phyloP scores from a whole-genome alignment of 37 sponge, comb jelly and placozoan species.

The Cladorhizidae sp. region DNA sequence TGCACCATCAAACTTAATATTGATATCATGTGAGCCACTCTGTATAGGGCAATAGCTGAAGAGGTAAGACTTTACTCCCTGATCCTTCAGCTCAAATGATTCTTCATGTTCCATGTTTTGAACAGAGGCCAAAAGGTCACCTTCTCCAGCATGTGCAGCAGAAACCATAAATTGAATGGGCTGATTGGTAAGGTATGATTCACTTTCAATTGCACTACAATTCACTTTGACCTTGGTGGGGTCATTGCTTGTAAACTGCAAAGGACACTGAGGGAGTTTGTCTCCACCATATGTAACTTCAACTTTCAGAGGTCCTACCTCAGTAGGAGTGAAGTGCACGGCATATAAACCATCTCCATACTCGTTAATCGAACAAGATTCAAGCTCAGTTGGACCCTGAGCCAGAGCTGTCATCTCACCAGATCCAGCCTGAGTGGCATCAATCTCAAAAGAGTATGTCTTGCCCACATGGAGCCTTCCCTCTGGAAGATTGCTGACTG shows the following conservation, averaged over 20 bases:
- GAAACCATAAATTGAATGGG: constrained; percentile 55
- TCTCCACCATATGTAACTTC: constrained; percentile 21
- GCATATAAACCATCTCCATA: constrained; percentile 13
- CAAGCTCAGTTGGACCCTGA: constrained; percentile 32
- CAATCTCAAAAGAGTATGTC: constrained; percentile 44
- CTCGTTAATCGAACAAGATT: constrained; percentile 38
- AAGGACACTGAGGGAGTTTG: constrained; percentile 50
- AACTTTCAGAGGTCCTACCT: constrained; percentile 43
- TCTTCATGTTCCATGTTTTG: constrained; percentile 13
- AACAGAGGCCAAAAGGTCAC: constrained; percentile 55
- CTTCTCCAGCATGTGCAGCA: constrained; percentile 68
- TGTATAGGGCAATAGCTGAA: constrained; percentile 46
- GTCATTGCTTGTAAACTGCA: constrained; percentile 56
- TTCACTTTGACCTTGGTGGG: constrained; percentile 60
- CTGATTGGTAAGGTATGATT: constrained; percentile 41
- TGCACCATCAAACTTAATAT: constrained; percentile 61
- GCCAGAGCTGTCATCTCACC: constrained; percentile 54
- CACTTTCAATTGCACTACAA: constrained; percentile 32
- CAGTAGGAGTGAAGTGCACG: constrained; percentile 64
- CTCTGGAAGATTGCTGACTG: constrained; percentile 40
- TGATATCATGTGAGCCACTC: constrained; percentile 54
- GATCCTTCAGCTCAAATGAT: constrained; percentile 24
- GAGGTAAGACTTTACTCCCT: constrained; percentile 38
- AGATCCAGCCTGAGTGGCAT: constrained; percentile 55
- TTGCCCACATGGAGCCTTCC: constrained; percentile 51